Conservation (phyloP, 2,888 invertebrate genomes). For the Drosophila mimica region DNA sequence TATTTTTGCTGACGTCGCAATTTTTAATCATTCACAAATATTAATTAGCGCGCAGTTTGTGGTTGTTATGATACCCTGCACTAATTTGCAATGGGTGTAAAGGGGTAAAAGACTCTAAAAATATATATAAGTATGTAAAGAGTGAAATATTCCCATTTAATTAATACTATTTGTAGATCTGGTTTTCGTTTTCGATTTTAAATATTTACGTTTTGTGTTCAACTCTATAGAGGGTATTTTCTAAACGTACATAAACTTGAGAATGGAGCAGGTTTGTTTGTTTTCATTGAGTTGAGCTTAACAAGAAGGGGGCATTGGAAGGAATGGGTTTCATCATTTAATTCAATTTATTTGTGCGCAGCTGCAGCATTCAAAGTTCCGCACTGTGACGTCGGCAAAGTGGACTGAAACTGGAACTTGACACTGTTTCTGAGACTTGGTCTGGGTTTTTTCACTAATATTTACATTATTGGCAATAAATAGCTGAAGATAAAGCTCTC, state of each 20-base stretch:
- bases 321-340: conserved; percentile 12
- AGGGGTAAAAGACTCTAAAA: too few relatives aligned
- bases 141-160: background rate
- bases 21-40: conserved; percentile 59
- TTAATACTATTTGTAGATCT: background rate
- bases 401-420: conserved; percentile 28
- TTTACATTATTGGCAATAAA: conserved; percentile 6
- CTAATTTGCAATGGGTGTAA: background rate
- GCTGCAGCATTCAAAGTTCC: conserved; percentile 52
- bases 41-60: conserved; percentile 50
- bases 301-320: background rate
- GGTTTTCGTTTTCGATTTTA: background rate
- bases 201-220: background rate
- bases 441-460: conserved; percentile 35
- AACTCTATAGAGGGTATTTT: conserved; percentile 16
- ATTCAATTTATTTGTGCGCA: conserved; percentile 64
- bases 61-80: conserved; percentile 18
- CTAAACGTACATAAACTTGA: too few relatives aligned
- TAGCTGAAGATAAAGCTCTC: conserved; percentile 1
- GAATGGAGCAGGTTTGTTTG: conserved; percentile 1
- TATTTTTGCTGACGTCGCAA: conserved; percentile 55
- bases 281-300: conserved; percentile 19
- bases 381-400: conserved; percentile 46
- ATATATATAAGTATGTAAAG: background rate
- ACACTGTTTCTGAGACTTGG: conserved; percentile 19